Evolutionary conservation across 2,888 invertebrate species (phyloP), one percentile per base, ranked within the genome.

Genomic region (Cremastinae sp.): DNA sequence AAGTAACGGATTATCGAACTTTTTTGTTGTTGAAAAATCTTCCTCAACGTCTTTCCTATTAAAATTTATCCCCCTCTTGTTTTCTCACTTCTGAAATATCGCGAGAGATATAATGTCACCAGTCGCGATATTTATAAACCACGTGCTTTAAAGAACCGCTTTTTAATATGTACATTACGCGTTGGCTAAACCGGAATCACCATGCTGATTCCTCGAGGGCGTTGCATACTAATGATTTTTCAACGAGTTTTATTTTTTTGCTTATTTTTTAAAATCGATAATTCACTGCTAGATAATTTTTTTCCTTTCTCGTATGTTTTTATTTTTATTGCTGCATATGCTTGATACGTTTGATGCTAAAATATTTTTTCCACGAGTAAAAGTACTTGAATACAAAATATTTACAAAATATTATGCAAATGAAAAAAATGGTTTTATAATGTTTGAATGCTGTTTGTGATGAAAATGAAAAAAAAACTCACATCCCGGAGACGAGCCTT

Each of bases 401-500:
- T n/a, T n/a, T n/a, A n/a, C n/a, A n/a, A n/a, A n/a, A n/a, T n/a
- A n/a, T n/a, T n/a, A n/a, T n/a, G n/a, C n/a, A n/a, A n/a, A n/a
- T n/a, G n/a, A n/a, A n/a, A n/a, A n/a, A n/a, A n/a, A n/a, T n/a
- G n/a, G n/a, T n/a, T n/a, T n/a, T n/a, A n/a, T n/a, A n/a, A n/a
- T n/a, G n/a, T n/a, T n/a, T n/a, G n/a, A n/a, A n/a, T n/a, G n/a
- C n/a, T 28, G 2, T 28, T 28, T 5, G 37, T 14, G 16, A 18
- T 18, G 28, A 8, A 61, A 35, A 14, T 5, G 8, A 66, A 55
- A 35, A 45, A 55, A 75, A 89, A 91, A 95, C 96, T 96, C 92
- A 96, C 96, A 96, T 92, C 95, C 96, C 83, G 96, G 96, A 85
- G 94, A 93, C 82, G 95, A 95, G 87, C 95, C 96, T 91, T 95